Percentiles rank a stretch among this genome's conserved stretches.
Evolutionary conservation across 2,888 invertebrate species (phyloP).

Genomic region (Euzophera pinguis): DNA sequence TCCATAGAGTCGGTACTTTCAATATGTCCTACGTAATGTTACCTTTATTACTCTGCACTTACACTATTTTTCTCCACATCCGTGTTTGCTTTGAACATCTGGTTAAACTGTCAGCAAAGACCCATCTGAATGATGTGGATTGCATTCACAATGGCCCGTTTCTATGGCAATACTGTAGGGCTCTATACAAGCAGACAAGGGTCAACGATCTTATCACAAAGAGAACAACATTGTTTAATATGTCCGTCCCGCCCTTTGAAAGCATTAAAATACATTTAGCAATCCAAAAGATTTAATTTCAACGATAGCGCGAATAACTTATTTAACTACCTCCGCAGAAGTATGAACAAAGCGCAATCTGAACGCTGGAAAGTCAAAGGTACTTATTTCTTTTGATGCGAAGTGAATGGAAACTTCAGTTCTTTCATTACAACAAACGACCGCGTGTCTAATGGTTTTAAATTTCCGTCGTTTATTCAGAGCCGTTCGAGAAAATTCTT

Average conservation of each 20-base stretch:
- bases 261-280: not conserved
- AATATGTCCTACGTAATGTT: too few species aligned
- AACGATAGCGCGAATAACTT: constrained; percentile 2
- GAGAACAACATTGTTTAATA: constrained; percentile 7
- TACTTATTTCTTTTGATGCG: constrained; percentile 18
- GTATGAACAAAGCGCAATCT: constrained; percentile 6
- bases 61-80: not conserved
- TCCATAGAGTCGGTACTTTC: too few species aligned
- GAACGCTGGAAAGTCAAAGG: constrained; percentile 13
- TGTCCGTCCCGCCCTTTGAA: constrained; percentile 2
- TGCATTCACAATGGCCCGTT: constrained; percentile 7
- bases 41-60: not conserved
- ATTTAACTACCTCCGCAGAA: constrained; percentile 10
- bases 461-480: constrained; percentile 20
- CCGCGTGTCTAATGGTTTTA: constrained; percentile 20
- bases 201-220: constrained; percentile 7
- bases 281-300: not conserved
- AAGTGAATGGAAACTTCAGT: constrained; percentile 17
- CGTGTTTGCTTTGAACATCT: constrained; percentile 17
- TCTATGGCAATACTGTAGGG: constrained; percentile 3
- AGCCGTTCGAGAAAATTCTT: constrained; percentile 16
- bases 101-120: constrained; percentile 2
- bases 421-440: constrained; percentile 17
- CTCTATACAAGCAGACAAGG: constrained; percentile 1
- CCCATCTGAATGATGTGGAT: constrained; percentile 8